These are phyloP conservation scores for Celastrina argiolus DNA, from an alignment of 2,888 invertebrate genomes.

Conservation along the genomic window DNA sequence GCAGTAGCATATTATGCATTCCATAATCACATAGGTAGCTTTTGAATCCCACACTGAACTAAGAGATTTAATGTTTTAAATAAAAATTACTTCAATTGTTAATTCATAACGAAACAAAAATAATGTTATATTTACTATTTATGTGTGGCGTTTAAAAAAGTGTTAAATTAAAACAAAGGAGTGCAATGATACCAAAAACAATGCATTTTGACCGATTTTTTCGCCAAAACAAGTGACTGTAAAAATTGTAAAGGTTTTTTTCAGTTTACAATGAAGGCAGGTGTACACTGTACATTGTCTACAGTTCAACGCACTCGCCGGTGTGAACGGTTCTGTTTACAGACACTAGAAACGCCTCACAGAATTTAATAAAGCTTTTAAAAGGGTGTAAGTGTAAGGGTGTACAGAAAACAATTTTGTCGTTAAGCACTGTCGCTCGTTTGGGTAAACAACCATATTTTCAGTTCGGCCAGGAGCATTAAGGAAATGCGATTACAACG, in stretches of 20 bases:
- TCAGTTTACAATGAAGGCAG: slow-evolving; percentile 1
- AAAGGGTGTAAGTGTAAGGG: slow-evolving; percentile 4
- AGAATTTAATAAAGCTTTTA: slow-evolving; percentile 21
- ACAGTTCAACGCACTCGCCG: neutral
- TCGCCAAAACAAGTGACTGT: neutral
- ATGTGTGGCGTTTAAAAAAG: no score
- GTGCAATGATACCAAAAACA: no score
- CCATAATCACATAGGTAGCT: no score
- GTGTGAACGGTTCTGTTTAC: slow-evolving; percentile 11
- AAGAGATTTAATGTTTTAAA: no score
- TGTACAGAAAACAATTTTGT: slow-evolving; percentile 30
- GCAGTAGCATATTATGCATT: no score
- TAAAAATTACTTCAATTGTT: no score
- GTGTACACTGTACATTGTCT: slow-evolving; percentile 7
- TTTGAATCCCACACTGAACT: no score
- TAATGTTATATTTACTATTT: no score
- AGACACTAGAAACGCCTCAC: neutral
- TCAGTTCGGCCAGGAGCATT: slow-evolving; percentile 50
- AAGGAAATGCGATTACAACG: slow-evolving; percentile 67
- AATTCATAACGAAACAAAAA: no score
- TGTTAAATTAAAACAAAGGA: no score
- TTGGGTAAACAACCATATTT: slow-evolving; percentile 44
- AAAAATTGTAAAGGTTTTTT: neutral
- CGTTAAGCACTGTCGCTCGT: slow-evolving; percentile 31
- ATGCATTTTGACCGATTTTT: neutral